Conservation (phyloP, 2,888 invertebrate species). For the Drosophila glabriapex region DNA sequence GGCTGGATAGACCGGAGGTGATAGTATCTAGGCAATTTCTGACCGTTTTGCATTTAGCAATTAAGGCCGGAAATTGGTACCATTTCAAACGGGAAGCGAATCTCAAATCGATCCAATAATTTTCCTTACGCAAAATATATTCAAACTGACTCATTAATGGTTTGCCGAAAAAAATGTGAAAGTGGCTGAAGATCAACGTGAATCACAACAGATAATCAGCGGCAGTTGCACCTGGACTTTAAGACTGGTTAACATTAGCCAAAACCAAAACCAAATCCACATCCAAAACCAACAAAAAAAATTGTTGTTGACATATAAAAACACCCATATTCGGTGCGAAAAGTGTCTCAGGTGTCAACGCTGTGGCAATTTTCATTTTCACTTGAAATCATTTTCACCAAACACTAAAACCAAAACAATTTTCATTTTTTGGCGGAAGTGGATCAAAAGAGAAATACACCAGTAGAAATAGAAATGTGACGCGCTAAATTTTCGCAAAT, state of each 20-base stretch:
- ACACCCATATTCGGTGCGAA: slow-evolving; percentile 21
- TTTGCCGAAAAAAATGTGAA: slow-evolving; percentile 46
- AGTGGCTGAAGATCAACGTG: slow-evolving; percentile 30
- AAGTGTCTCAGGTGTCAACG: slow-evolving; percentile 34
- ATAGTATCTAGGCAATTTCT: slow-evolving; percentile 16
- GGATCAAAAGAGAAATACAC: slow-evolving; percentile 68
- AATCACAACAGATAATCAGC: slow-evolving; percentile 26
- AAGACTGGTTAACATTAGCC: slow-evolving; percentile 21
- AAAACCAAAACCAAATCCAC: neutral
- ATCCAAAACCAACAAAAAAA: neutral
- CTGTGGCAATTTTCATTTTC: slow-evolving; percentile 56
- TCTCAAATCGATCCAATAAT: slow-evolving; percentile 48
- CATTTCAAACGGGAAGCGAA: slow-evolving; percentile 56
- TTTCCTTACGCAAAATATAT: slow-evolving; percentile 40
- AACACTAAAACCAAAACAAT: slow-evolving; percentile 25
- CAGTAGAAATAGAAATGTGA: slow-evolving; percentile 30
- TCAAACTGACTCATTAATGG: slow-evolving; percentile 40
- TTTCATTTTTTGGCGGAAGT: slow-evolving; percentile 73
- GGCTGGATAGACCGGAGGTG: slow-evolving; percentile 21
- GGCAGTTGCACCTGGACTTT: slow-evolving; percentile 12
- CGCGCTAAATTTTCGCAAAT: slow-evolving; percentile 43
- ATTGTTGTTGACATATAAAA: slow-evolving; percentile 7
- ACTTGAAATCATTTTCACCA: slow-evolving; percentile 60
- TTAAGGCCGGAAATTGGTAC: slow-evolving; percentile 64
- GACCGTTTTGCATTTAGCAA: slow-evolving; percentile 44